phyloP scores from a whole-genome alignment of 2,113 vertebrate genomes.

The Genyomyrus donnyi region DNA sequence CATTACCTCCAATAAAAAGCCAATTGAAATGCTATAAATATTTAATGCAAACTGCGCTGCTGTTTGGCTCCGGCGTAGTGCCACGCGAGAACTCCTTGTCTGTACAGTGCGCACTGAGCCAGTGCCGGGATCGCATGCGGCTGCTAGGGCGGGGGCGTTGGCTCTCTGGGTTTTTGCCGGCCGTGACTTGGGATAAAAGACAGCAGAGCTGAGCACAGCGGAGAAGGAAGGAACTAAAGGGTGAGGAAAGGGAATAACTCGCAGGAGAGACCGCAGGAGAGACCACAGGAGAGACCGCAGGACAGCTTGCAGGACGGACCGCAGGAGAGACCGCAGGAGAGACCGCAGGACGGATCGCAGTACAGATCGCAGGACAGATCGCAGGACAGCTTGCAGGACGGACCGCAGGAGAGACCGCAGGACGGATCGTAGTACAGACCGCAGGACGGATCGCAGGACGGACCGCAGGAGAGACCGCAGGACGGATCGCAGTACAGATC shows the following conservation, averaged over 20 bases:
- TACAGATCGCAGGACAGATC: not conserved
- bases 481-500: not conserved
- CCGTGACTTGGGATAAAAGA: not conserved
- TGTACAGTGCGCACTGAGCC: not conserved
- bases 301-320: too few species aligned
- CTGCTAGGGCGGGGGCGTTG: not conserved
- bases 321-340: not conserved
- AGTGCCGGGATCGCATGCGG: not conserved
- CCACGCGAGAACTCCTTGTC: conserved; percentile 25
- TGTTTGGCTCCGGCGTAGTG: conserved; percentile 23
- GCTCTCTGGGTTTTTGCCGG: not conserved
- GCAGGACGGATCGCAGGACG: too few species aligned
- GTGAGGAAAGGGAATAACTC: not conserved
- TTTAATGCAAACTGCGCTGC: conserved; percentile 29
- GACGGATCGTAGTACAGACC: not conserved
- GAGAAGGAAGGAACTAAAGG: not conserved
- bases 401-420: not conserved
- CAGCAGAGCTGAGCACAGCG: not conserved
- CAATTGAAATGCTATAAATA: conserved; percentile 43
- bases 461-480: too few species aligned
- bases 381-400: too few species aligned
- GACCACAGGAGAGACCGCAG: too few species aligned
- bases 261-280: not conserved
- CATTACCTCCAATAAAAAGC: conserved; percentile 36
- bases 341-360: too few species aligned